Conservation (phyloP, 30 jellyfish, hydroid and myxozoan species). For the Sanderia malayensis region DNA sequence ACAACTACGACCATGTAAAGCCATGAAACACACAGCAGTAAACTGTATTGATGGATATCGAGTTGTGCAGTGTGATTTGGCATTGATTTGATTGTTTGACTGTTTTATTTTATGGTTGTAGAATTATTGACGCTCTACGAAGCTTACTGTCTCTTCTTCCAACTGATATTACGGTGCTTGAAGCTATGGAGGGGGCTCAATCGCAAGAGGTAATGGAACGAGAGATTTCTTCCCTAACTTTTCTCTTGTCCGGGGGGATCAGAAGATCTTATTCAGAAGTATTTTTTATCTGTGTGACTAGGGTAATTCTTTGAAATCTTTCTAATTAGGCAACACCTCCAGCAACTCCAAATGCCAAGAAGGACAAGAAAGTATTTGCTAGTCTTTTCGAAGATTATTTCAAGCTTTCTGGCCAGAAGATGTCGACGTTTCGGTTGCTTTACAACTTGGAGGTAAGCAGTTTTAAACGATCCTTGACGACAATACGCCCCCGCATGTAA, state of each 20-base stretch:
- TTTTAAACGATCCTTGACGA: too few species aligned
- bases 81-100: background rate
- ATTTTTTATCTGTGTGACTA: too few species aligned
- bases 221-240: too few species aligned
- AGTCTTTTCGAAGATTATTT: conserved; percentile 82
- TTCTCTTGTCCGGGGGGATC: too few species aligned
- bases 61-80: background rate
- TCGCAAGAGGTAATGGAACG: conserved; percentile 64
- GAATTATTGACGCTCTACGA: conserved; percentile 73
- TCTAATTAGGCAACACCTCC: conserved; percentile 69
- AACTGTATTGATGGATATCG: too few species aligned
- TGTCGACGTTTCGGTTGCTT: conserved; percentile 88
- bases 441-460: conserved; percentile 81
- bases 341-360: conserved; percentile 61
- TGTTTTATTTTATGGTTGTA: background rate
- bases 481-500: too few species aligned
- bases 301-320: too few species aligned
- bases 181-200: conserved; percentile 78
- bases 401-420: conserved; percentile 72
- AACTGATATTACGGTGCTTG: conserved; percentile 69
- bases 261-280: too few species aligned
- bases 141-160: conserved; percentile 71
- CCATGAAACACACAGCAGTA: too few species aligned
- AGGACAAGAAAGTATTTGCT: conserved; percentile 52
- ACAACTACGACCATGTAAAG: too few species aligned